Evolutionary conservation across 2,888 invertebrate species (phyloP).

Genomic region (Heliconius charithonia): DNA sequence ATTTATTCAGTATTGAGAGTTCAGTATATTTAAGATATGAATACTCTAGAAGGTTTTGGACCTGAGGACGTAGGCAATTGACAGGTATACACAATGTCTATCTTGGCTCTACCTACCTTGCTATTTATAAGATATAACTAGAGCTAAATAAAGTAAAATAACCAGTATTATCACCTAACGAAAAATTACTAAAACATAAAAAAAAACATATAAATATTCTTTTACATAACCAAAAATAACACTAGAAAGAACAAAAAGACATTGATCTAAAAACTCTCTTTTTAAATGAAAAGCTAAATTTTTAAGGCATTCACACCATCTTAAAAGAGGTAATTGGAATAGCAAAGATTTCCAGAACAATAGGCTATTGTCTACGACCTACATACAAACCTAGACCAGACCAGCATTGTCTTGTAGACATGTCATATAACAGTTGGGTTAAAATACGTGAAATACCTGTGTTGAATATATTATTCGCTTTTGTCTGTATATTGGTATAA

Average conservation of each 20-base stretch:
- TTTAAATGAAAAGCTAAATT: constrained; percentile 7
- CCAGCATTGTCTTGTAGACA: constrained; percentile 30
- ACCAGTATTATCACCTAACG: too few species aligned
- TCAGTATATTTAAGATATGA: too few species aligned
- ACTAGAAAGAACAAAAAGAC: neutral
- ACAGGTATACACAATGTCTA: too few species aligned
- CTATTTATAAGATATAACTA: neutral
- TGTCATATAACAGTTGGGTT: constrained; percentile 33
- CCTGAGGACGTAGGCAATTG: too few species aligned
- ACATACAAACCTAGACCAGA: constrained; percentile 34
- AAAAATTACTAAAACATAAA: too few species aligned
- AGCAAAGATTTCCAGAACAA: constrained; percentile 40
- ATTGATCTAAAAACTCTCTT: neutral
- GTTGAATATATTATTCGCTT: constrained; percentile 3
- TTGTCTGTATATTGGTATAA: neutral
- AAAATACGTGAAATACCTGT: constrained; percentile 26
- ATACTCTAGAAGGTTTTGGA: too few species aligned
- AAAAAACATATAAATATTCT: neutral
- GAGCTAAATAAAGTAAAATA: too few species aligned
- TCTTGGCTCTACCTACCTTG: too few species aligned
- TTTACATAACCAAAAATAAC: neutral
- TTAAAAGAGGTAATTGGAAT: constrained; percentile 40
- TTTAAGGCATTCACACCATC: neutral
- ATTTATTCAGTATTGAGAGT: too few species aligned
- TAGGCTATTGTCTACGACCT: constrained; percentile 48